A percentile compares a stretch with the other conserved stretches of the same genome.
Conservation (phyloP, 2,113 vertebrate species). For the Lepidiolamprologus cunningtoni region DNA sequence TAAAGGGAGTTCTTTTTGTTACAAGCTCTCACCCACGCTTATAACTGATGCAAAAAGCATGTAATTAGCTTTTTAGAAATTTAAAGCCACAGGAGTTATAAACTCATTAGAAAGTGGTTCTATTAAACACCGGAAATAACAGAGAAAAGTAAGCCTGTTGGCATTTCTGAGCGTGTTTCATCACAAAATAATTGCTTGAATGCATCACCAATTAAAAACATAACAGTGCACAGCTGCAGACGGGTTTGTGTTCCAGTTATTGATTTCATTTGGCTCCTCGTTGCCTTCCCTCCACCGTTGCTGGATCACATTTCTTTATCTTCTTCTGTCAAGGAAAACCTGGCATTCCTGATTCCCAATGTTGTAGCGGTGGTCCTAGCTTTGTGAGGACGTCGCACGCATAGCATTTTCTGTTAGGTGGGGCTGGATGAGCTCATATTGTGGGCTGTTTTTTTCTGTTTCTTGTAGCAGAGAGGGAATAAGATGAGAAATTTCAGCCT, state of each 20-base stretch:
- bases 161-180: background rate
- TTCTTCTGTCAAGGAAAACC: conserved; percentile 12
- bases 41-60: background rate
- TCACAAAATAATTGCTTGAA: background rate
- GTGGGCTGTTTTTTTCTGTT: background rate
- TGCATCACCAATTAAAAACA: background rate
- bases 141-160: background rate
- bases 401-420: conserved; percentile 19
- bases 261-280: background rate
- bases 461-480: background rate
- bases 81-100: background rate
- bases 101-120: background rate
- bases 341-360: background rate
- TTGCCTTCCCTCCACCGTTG: background rate
- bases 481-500: conserved; percentile 8
- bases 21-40: background rate
- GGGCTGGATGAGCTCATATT: conserved; percentile 55
- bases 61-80: background rate
- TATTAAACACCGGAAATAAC: background rate
- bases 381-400: conserved; percentile 7
- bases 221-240: background rate
- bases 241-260: background rate
- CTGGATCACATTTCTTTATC: conserved; percentile 1
- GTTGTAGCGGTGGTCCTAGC: conserved; percentile 20
- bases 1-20: background rate